Evolutionary conservation across 2,797 vertebrate species (phyloP), one percentile per base, ranked within the genome.

Genomic region (Vespertilio murinus): DNA sequence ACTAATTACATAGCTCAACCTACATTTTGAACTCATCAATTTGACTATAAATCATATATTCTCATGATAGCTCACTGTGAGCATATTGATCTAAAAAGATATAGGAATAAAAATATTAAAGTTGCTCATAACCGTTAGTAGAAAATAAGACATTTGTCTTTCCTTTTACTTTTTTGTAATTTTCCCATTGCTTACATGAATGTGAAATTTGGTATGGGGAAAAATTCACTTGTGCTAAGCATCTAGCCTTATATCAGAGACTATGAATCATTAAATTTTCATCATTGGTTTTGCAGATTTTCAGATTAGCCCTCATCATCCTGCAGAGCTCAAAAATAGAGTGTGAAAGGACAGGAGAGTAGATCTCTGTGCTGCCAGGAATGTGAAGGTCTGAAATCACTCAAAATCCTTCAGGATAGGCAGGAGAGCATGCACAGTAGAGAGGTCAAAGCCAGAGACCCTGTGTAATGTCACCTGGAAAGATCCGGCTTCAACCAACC

Each of bases 401-500:
- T 38, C 38, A 59, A 47, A 75, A 69, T 82, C 81, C 25, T 59
- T 22, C 7, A 81, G 4, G 11, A 10, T 10, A 47, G 9, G 25
- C 13, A 56, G 56, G n/a, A 49, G 38, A 30, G 8, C 64, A 28
- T 28, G 20, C 12, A 38, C 0, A 73, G n/a, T 14, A 56, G 11
- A 30, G 49, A 13, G 5, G 54, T 64, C 8, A 73, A 33, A 81
- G 8, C 6, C 42, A 30, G 56, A 81, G 1, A n/a, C n/a, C 30
- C 18, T 45, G 10, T 47, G 22, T 25, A n/a, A 59, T 11, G 25
- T 1, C 33, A n/a, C 5, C 2, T 33, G 3, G 38, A 42, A 52
- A 23, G 18, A 56, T 10, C 22, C 2, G 20, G 9, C 7, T 75
- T 88, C 8, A 40, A 49, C 14, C 40, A 1, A 69, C 0, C 0